Evolutionary conservation across 2,888 invertebrate genomes (phyloP), one percentile per base, ranked within the genome.

Genomic region (Phasia obesa): DNA sequence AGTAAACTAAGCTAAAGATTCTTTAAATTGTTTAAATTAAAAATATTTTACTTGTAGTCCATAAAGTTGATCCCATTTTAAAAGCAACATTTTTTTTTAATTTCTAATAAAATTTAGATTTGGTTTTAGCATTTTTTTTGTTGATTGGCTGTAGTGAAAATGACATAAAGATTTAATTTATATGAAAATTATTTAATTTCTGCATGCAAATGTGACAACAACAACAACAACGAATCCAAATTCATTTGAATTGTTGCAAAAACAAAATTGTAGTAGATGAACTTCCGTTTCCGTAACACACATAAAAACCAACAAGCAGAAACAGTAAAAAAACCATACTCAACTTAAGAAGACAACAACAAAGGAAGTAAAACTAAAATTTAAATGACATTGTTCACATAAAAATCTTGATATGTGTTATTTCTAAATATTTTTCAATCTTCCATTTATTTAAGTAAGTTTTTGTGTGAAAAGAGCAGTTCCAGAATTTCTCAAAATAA

Each of bases 121-220:
- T 42, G n/a, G 4, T 42, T 42, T 42, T n/a, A 13, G 15, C 2
- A 9, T 11, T n/a, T 35, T 23, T 21, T 44, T 19, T 27, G 44
- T 44, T 31, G 27, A 21, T 47, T 57, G 75, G 25, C 65, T 49
- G 69, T 62, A 49, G 53, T 73, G 65, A 27, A 62, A 80, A 69
- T 80, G 80, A 74, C 74, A 80, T 69, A 70, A 73, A 70, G 69
- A 74, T 73, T 79, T 73, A 73, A 79, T 80, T 75, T 80, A 75
- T 55, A 75, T 70, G 74, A 74, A 75, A 75, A 80, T 80, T 80
- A 80, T 80, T 80, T 74, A 74, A 80, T 80, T 75, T 74, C 21
- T 38, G 15, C 64, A 74, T 80, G 80, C 31, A 80, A 80, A 80
- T 80, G 23, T 74, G 47, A 19, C 55, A 23, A 27, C 9, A 21